Conservation (phyloP, 2,888 invertebrate genomes). For the Fabriciana adippe region DNA sequence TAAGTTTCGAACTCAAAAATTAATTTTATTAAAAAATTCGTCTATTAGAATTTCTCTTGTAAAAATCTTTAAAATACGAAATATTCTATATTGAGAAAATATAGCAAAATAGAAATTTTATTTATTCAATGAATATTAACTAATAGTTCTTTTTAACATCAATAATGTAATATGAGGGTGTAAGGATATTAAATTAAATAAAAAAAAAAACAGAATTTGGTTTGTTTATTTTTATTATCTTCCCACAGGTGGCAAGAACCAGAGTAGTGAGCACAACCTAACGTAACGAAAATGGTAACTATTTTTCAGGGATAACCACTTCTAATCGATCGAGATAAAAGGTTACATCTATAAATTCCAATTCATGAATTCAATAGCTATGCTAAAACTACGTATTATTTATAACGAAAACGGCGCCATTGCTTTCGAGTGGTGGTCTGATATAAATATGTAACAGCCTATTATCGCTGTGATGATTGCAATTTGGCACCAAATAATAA, state of each 20-base stretch:
- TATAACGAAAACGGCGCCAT: conserved; percentile 41
- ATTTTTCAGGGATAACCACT: conserved; percentile 77
- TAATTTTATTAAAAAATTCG: neutral
- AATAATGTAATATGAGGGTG: neutral
- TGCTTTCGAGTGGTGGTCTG: conserved; percentile 14
- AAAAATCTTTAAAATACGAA: too few relatives aligned
- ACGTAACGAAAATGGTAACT: conserved; percentile 79
- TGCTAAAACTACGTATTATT: conserved; percentile 39
- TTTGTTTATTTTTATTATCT: conserved; percentile 77
- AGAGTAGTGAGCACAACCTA: conserved; percentile 79
- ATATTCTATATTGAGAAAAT: too few relatives aligned
- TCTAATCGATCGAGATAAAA: conserved; percentile 45
- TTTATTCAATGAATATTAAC: too few relatives aligned
- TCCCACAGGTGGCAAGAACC: conserved; percentile 77
- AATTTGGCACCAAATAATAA: conserved; percentile 50
- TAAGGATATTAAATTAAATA: neutral
- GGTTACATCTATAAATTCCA: conserved; percentile 31
- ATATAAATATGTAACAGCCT: neutral
- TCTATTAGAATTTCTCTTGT: neutral
- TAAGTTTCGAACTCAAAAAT: neutral
- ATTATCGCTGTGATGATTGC: conserved; percentile 7
- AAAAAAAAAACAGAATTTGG: conserved; percentile 54
- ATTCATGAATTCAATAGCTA: conserved; percentile 41
- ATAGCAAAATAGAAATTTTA: too few relatives aligned
- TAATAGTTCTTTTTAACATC: neutral